Conservation (phyloP, 2,888 invertebrate species). For the Cephus pulcher region DNA sequence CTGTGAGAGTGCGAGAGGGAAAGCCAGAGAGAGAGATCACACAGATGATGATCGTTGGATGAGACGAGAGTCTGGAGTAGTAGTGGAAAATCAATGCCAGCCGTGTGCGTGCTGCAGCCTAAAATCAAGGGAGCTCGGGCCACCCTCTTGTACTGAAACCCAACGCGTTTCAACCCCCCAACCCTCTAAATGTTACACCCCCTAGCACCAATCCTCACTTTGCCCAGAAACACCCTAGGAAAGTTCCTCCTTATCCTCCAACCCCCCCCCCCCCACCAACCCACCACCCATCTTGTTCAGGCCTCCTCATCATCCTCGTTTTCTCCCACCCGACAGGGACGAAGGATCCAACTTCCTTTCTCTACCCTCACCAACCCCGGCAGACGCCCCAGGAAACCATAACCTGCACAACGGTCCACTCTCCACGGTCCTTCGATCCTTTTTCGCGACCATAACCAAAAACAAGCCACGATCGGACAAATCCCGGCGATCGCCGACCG, state of each 20-base stretch:
- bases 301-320: background rate
- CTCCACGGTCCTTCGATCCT: background rate
- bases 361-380: conserved; percentile 26
- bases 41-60: background rate
- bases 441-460: conserved; percentile 14
- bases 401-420: conserved; percentile 56
- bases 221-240: too few species aligned
- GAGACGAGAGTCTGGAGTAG: background rate
- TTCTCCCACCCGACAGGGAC: conserved; percentile 15
- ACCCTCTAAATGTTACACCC: conserved; percentile 13
- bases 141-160: conserved; percentile 25
- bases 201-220: background rate
- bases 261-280: too few species aligned
- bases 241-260: too few species aligned
- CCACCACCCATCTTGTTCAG: background rate
- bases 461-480: conserved; percentile 22
- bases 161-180: conserved; percentile 15
- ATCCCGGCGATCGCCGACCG: background rate
- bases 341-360: too few species aligned
- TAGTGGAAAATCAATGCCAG: conserved; percentile 59
- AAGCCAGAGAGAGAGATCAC: conserved; percentile 2
- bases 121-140: conserved; percentile 43
- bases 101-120: conserved; percentile 41
- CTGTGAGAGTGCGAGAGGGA: conserved; percentile 19
- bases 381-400: conserved; percentile 50